Base-by-base conservation (phyloP, 2,888 invertebrate genomes). In the Iselma pallidipennis region DNA sequence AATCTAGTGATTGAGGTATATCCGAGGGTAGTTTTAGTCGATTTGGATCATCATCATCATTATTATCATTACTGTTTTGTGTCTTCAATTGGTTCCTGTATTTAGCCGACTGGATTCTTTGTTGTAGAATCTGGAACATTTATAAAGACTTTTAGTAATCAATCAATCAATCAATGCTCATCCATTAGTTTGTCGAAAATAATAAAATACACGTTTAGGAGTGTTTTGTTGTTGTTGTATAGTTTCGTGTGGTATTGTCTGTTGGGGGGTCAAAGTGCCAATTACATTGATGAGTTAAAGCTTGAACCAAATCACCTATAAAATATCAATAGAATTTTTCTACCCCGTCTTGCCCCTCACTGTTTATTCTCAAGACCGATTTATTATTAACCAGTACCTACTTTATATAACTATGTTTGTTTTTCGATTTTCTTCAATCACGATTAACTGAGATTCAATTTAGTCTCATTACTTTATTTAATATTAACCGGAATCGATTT, bases 31-130 rank as follows among this genome's bases (percentile, higher is more conserved):
- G 70, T 62, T 71, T 71, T 28, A 77, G 61, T 49, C 70, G 71
- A 56, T 74, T 65, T 1, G 61, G 61, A 48, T 72, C 71, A 0
- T 68, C 67, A 14, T 71, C 71, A n/a, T 50, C 68, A 58, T n/a
- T n/a, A 29, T 69, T 61, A 9, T 2, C 9, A 10, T 7, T 29
- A 42, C 73, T 75, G 4, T 67, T 50, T 61, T 76, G 76, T 58
- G 74, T 76, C 55, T 67, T 74, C 28, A 77, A 55, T 19, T 66
- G 66, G 29, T 72, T 74, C 48, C 74, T 69, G 21, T 68, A 58
- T 63, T 78, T 79, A 4, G 79, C 80, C 6, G 81, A 81, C 28
- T 79, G 78, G 26, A 80, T 69, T 31, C 81, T 68, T 60, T 79
- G 79, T 33, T 78, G 73, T n/a, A 78, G 61, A 33, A 78, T 78